Conservation (phyloP, 2,797 vertebrate species). For the Rachycentron canadum region DNA sequence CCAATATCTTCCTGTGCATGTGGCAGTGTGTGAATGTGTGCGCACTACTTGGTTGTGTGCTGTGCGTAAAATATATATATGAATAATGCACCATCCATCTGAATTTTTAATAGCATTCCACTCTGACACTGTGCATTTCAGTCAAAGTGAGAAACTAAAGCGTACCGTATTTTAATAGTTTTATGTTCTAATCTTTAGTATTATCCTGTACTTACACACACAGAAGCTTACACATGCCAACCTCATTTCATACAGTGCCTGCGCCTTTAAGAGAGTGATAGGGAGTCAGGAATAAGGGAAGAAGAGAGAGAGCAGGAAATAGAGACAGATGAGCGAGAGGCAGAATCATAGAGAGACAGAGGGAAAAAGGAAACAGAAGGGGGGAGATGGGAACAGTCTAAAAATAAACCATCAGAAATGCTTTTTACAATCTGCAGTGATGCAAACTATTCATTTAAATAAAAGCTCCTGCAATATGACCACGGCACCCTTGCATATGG, state of each 20-base stretch:
- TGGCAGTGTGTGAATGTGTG: conserved; percentile 23
- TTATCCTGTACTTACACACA: conserved; percentile 71
- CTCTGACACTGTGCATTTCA: conserved; percentile 70
- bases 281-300: conserved; percentile 67
- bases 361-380: conserved; percentile 72
- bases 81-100: conserved; percentile 75
- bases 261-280: conserved; percentile 78
- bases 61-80: conserved; percentile 70
- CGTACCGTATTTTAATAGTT: conserved; percentile 71
- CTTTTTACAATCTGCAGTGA: conserved; percentile 82
- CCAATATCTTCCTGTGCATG: conserved; percentile 34
- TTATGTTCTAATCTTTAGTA: conserved; percentile 72
- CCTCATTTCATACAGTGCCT: conserved; percentile 70
- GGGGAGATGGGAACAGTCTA: conserved; percentile 79
- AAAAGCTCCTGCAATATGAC: conserved; percentile 64
- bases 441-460: conserved; percentile 83
- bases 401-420: conserved; percentile 85
- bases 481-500: conserved; percentile 6
- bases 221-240: conserved; percentile 66
- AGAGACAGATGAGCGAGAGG: conserved; percentile 76
- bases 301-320: conserved; percentile 69
- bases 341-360: conserved; percentile 75
- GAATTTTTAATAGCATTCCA: conserved; percentile 71
- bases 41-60: conserved; percentile 56
- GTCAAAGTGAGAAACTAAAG: conserved; percentile 64